Percentiles rank a stretch among this genome's conserved stretches.
These are phyloP conservation scores for Candoia aspera DNA, from an alignment of 2,113 vertebrate species.

Conservation along the genomic window DNA sequence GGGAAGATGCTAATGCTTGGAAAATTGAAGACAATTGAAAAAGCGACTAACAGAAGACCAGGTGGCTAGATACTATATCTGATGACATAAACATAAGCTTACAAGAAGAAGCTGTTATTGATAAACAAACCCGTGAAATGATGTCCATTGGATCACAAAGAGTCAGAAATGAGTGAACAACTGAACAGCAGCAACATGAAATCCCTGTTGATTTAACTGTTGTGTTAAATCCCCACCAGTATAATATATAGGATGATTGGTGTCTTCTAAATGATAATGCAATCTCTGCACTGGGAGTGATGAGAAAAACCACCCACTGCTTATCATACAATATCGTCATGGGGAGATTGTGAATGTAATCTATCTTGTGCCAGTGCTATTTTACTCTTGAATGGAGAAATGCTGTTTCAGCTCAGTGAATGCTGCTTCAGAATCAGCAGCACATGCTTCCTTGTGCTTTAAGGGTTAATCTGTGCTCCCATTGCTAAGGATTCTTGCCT, in stretches of 20 bases:
- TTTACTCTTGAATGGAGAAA: neutral
- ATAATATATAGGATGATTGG: neutral
- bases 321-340: neutral
- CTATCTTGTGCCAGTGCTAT: neutral
- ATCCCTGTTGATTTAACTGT: neutral
- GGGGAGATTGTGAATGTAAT: neutral
- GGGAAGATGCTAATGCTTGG: neutral
- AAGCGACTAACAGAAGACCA: neutral
- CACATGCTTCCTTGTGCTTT: neutral
- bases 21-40: neutral
- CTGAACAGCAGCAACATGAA: neutral
- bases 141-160: neutral
- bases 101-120: neutral
- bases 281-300: neutral
- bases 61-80: neutral
- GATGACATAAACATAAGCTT: neutral
- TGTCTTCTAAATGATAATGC: neutral
- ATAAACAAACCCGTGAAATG: neutral
- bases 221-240: neutral
- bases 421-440: neutral
- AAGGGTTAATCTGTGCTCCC: neutral
- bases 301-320: neutral
- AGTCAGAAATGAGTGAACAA: neutral
- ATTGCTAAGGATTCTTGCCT: neutral
- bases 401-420: neutral